These are phyloP conservation scores for Enteromius treurensis DNA, from an alignment of 2,797 vertebrate species.

Conservation along the genomic window DNA sequence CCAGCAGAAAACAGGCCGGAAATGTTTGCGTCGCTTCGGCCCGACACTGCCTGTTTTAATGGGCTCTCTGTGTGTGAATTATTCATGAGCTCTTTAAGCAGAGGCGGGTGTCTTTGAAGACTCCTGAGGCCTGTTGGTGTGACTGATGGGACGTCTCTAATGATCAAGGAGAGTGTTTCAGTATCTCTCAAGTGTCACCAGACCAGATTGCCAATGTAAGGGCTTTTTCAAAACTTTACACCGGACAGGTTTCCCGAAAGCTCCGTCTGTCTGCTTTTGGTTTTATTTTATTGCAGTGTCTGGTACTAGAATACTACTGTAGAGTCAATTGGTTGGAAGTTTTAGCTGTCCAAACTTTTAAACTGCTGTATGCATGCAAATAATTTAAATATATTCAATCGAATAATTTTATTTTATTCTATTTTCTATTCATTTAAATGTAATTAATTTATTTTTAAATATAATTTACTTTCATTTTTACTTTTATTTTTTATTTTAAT, in stretches of 20 bases:
- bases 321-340: too few species aligned
- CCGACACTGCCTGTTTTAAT: constrained; percentile 65
- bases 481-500: too few species aligned
- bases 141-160: constrained; percentile 64
- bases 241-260: not conserved
- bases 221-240: not conserved
- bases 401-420: too few species aligned
- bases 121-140: constrained; percentile 63
- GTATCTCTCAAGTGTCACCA: not conserved
- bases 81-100: constrained; percentile 66
- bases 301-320: not conserved
- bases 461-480: too few species aligned
- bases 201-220: not conserved
- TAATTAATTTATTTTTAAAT: too few species aligned
- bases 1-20: not conserved
- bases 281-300: not conserved
- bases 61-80: constrained; percentile 65
- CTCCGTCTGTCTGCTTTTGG: not conserved
- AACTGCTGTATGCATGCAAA: not conserved
- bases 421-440: too few species aligned
- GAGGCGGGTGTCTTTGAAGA: constrained; percentile 36
- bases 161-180: constrained; percentile 57
- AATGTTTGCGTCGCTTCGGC: constrained; percentile 39
- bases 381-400: too few species aligned
- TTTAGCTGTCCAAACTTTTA: not conserved